Evolutionary conservation across 2,888 invertebrate species (phyloP).

Genomic region (Icerya purchasi): DNA sequence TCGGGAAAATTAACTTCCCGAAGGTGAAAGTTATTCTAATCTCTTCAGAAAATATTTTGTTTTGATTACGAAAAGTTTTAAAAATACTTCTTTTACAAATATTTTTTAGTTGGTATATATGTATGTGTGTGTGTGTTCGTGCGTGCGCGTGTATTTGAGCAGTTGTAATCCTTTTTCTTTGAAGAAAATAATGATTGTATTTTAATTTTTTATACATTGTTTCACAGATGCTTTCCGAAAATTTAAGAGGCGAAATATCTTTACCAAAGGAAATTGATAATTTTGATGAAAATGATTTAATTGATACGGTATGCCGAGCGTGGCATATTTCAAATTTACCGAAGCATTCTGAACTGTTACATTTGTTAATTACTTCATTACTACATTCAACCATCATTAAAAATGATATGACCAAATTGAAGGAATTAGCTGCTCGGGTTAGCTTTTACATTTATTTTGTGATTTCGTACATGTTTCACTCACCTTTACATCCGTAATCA

Average conservation of each 20-base stretch:
- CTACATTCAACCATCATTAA: conserved; percentile 38
- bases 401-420: conserved; percentile 24
- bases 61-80: too few species aligned
- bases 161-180: too few species aligned
- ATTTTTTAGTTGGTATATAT: background rate
- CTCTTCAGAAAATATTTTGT: too few species aligned
- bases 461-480: background rate
- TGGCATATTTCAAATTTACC: conserved; percentile 34
- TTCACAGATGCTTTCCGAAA: conserved; percentile 47
- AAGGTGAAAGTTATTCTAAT: too few species aligned
- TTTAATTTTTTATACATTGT: too few species aligned
- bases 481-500: too few species aligned
- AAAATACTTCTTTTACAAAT: too few species aligned
- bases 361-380: conserved; percentile 46
- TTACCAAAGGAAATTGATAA: conserved; percentile 21
- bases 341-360: conserved; percentile 33
- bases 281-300: conserved; percentile 24
- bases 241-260: conserved; percentile 62
- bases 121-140: too few species aligned
- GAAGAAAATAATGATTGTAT: too few species aligned
- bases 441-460: conserved; percentile 16
- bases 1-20: too few species aligned
- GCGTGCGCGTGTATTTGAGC: too few species aligned
- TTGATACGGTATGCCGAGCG: conserved; percentile 33
- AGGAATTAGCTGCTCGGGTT: conserved; percentile 25